Percentiles rank a stretch among this genome's conserved stretches.
Evolutionary conservation across 2,888 invertebrate genomes (phyloP).

Genomic region (Scrobipalpa atriplicella): DNA sequence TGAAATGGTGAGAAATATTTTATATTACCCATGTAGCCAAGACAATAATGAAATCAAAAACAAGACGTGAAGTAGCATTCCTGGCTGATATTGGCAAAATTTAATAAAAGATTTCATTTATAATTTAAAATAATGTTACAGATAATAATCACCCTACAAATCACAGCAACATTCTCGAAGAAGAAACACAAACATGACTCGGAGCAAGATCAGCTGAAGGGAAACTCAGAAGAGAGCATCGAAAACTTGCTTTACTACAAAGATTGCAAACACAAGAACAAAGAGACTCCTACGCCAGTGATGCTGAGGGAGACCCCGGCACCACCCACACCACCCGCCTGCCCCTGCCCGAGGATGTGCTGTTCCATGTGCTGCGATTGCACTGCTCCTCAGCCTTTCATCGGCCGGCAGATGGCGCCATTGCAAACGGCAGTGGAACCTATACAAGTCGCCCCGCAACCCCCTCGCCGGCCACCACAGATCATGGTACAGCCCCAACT

Average conservation of each 20-base stretch:
- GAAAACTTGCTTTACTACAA: slow-evolving; percentile 71
- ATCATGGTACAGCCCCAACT: neutral
- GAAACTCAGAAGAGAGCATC: slow-evolving; percentile 67
- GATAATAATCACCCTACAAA: slow-evolving; percentile 54
- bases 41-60: too few species aligned
- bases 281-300: neutral
- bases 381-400: slow-evolving; percentile 43
- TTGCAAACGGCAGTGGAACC: slow-evolving; percentile 33
- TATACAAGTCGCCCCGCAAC: slow-evolving; percentile 20
- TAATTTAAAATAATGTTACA: slow-evolving; percentile 43
- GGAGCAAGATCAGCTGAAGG: slow-evolving; percentile 24
- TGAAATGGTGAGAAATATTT: slow-evolving; percentile 22
- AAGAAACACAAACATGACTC: slow-evolving; percentile 13
- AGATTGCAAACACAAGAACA: slow-evolving; percentile 58
- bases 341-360: slow-evolving; percentile 65
- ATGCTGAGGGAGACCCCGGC: slow-evolving; percentile 24
- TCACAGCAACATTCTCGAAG: slow-evolving; percentile 43
- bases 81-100: neutral
- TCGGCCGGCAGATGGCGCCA: slow-evolving; percentile 42
- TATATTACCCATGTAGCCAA: neutral
- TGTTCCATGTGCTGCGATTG: slow-evolving; percentile 68
- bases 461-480: neutral
- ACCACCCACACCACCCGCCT: slow-evolving; percentile 39
- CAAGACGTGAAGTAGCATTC: neutral
- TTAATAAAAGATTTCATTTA: too few species aligned